Evolutionary conservation across 1,140 invertebrate genomes (phyloP).

Genomic region (Propsilocerus akamusi): DNA sequence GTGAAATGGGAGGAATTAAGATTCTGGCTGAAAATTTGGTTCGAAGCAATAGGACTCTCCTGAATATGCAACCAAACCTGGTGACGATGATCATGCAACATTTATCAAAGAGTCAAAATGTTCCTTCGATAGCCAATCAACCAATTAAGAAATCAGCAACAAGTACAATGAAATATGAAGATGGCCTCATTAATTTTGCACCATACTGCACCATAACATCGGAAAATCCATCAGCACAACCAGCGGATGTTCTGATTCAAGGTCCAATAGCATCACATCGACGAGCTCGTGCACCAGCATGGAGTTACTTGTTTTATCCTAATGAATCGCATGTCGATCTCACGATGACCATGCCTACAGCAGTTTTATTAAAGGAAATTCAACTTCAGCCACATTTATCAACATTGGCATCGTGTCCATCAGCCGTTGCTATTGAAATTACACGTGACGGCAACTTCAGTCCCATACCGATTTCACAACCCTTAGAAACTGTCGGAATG

Average conservation of each 20-base stretch:
- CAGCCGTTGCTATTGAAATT: constrained; percentile 70
- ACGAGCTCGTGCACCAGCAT: constrained; percentile 65
- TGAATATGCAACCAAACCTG: constrained; percentile 26
- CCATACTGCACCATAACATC: constrained; percentile 65
- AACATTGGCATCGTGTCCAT: constrained; percentile 71
- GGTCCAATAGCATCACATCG: constrained; percentile 56
- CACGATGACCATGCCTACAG: constrained; percentile 69
- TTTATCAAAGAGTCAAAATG: constrained; percentile 27
- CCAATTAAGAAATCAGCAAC: constrained; percentile 32
- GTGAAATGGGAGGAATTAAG: constrained; percentile 36
- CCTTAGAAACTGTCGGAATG: constrained; percentile 62
- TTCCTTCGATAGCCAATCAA: constrained; percentile 13
- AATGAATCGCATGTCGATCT: constrained; percentile 77
- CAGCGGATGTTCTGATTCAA: constrained; percentile 69
- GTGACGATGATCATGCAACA: constrained; percentile 42
- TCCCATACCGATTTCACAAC: constrained; percentile 33
- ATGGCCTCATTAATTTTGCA: constrained; percentile 72
- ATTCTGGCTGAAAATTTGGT: constrained; percentile 39
- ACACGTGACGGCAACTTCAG: constrained; percentile 35
- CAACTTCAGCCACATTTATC: constrained; percentile 74
- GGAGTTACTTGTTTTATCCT: constrained; percentile 86
- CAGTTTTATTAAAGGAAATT: constrained; percentile 74
- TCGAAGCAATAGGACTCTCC: constrained; percentile 28
- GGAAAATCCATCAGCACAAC: constrained; percentile 66
- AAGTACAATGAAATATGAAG: constrained; percentile 26